Conservation (phyloP, 2,113 vertebrate genomes). For the Chelonoidis abingdonii region DNA sequence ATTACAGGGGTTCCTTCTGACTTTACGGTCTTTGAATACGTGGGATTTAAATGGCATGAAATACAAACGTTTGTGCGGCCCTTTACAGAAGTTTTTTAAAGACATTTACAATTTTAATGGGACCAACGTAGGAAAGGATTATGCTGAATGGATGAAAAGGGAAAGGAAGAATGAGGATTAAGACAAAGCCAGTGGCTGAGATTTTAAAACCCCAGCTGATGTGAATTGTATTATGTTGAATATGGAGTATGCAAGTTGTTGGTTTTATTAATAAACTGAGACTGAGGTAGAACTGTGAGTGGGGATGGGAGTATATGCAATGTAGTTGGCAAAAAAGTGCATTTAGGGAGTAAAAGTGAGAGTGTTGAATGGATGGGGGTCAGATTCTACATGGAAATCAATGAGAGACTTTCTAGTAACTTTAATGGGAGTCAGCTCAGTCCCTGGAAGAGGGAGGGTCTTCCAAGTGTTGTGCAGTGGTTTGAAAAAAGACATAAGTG, state of each 20-base stretch:
- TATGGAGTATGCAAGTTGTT: background rate
- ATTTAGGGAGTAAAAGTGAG: accelerated
- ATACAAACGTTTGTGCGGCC: background rate
- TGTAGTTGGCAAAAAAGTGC: background rate
- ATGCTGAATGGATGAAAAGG: background rate
- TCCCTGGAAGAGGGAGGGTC: background rate
- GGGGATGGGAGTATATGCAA: background rate
- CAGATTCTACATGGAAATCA: background rate
- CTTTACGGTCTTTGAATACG: background rate
- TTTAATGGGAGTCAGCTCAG: background rate
- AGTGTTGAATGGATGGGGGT: background rate
- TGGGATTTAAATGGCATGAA: background rate
- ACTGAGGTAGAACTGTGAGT: background rate
- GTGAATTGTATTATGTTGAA: background rate
- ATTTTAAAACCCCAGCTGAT: background rate
- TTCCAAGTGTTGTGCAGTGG: slow-evolving; percentile 10
- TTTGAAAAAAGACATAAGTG: background rate
- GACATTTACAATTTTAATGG: background rate
- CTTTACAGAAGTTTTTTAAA: background rate
- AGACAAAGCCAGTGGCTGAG: background rate
- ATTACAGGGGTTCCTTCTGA: too few relatives aligned
- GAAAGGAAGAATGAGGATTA: background rate
- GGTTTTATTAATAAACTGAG: background rate
- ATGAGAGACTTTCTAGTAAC: background rate
- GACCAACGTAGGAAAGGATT: background rate